Conservation (phyloP, 2,888 invertebrate species). For the Dendrolimus pini region DNA sequence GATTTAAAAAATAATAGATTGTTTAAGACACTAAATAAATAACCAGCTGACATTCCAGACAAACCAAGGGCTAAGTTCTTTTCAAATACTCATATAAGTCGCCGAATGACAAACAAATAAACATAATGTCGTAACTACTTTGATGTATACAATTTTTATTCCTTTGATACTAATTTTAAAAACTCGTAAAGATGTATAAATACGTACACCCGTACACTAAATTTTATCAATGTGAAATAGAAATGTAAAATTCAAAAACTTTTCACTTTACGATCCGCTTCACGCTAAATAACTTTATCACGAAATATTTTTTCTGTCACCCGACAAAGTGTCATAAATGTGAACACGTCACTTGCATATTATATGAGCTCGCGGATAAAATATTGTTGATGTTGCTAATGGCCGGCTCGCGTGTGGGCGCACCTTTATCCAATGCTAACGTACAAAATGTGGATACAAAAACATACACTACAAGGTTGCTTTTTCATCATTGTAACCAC, state of each 20-base stretch:
- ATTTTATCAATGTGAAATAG: constrained; percentile 10
- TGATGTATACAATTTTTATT: constrained; percentile 14
- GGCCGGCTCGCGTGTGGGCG: constrained; percentile 60
- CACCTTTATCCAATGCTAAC: constrained; percentile 35
- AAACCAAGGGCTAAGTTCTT: no score
- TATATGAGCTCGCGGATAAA: constrained; percentile 53
- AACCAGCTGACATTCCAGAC: constrained; percentile 2
- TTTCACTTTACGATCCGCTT: constrained; percentile 28
- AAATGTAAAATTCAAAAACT: constrained; percentile 21
- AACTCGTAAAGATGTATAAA: constrained; percentile 21
- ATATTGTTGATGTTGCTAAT: constrained; percentile 56
- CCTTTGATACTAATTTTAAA: constrained; percentile 17
- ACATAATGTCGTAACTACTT: constrained; percentile 7
- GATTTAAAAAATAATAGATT: no score
- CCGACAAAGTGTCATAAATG: constrained; percentile 53
- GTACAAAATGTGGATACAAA: constrained; percentile 2
- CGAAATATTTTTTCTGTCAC: constrained; percentile 40
- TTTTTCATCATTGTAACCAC: constrained; percentile 30
- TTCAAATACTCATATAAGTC: no score
- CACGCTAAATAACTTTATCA: constrained; percentile 41
- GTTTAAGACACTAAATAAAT: background rate
- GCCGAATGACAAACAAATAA: no score
- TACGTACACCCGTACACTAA: constrained; percentile 4
- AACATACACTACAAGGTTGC: constrained; percentile 8
- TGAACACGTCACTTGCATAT: constrained; percentile 58